These are phyloP conservation scores for Lycia hirtaria DNA, from an alignment of 2,888 invertebrate genomes.

Conservation along the genomic window DNA sequence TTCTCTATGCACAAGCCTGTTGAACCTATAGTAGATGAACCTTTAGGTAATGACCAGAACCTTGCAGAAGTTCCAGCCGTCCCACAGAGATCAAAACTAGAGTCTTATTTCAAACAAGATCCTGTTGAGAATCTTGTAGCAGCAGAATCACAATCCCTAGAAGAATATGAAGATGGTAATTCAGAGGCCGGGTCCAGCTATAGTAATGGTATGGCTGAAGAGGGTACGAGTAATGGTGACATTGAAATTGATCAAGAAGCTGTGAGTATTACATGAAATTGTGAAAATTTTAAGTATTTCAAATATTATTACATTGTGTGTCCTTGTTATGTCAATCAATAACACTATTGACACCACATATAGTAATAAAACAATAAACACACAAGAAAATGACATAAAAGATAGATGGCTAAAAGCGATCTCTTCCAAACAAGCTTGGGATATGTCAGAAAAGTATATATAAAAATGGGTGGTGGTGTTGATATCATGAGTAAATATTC, in stretches of 20 bases:
- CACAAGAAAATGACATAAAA: too few species aligned
- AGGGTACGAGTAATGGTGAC: constrained; percentile 45
- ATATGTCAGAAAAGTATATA: too few species aligned
- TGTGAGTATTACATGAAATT: constrained; percentile 58
- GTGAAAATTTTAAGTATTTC: too few species aligned
- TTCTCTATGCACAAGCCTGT: constrained; percentile 82
- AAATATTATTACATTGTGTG: too few species aligned
- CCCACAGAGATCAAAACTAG: constrained; percentile 56
- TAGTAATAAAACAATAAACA: too few species aligned
- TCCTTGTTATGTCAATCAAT: too few species aligned
- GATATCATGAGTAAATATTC: too few species aligned
- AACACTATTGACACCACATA: too few species aligned
- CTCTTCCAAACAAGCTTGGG: too few species aligned
- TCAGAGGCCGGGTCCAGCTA: constrained; percentile 47
- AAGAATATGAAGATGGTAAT: constrained; percentile 31
- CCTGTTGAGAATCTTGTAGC: constrained; percentile 42
- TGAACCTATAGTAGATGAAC: constrained; percentile 68
- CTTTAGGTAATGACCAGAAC: constrained; percentile 60
- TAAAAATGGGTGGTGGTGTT: too few species aligned
- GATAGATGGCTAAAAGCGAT: too few species aligned
- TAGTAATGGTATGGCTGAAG: constrained; percentile 41
- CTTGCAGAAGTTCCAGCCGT: constrained; percentile 25
- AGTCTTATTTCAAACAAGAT: constrained; percentile 73
- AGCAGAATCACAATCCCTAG: constrained; percentile 41
- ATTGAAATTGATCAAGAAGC: constrained; percentile 74